Evolutionary conservation across 2,888 invertebrate species (phyloP).

Genomic region (Thymelicus acteon): DNA sequence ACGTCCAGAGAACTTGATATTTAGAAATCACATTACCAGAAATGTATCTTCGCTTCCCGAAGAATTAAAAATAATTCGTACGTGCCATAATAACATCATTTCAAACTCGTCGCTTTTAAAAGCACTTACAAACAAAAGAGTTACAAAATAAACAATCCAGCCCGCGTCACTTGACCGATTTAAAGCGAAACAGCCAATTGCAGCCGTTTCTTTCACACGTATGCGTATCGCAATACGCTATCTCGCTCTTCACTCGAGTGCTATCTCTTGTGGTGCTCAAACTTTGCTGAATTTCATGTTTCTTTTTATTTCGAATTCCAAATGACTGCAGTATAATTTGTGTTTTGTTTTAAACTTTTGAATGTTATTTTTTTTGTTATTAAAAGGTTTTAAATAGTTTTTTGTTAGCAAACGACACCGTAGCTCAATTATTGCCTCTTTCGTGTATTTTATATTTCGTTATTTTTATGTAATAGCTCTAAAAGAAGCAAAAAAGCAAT

Average conservation of each 20-base stretch:
- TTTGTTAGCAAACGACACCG: too few species aligned
- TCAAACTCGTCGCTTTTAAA: background rate
- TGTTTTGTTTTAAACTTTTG: background rate
- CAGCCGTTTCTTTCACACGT: background rate
- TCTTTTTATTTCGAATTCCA: slow-evolving; percentile 3
- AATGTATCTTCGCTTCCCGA: too few species aligned
- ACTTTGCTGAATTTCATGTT: background rate
- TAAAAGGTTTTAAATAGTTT: too few species aligned
- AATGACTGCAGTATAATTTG: background rate
- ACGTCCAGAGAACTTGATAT: too few species aligned
- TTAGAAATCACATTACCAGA: too few species aligned
- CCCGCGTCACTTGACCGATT: slow-evolving; percentile 13
- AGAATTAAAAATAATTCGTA: background rate
- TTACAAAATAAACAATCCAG: slow-evolving; percentile 1
- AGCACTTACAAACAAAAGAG: background rate
- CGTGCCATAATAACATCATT: background rate
- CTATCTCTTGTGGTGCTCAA: background rate
- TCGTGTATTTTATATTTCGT: too few species aligned
- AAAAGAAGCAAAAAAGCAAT: too few species aligned
- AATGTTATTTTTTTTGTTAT: too few species aligned
- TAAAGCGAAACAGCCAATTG: slow-evolving; percentile 15
- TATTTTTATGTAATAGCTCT: too few species aligned
- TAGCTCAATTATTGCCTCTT: too few species aligned
- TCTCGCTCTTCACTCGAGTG: background rate
- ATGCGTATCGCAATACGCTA: background rate